These are phyloP conservation scores for Lytechinus variegatus DNA, from an alignment of 35 echinoderm and acorn worm species.

Conservation along the genomic window DNA sequence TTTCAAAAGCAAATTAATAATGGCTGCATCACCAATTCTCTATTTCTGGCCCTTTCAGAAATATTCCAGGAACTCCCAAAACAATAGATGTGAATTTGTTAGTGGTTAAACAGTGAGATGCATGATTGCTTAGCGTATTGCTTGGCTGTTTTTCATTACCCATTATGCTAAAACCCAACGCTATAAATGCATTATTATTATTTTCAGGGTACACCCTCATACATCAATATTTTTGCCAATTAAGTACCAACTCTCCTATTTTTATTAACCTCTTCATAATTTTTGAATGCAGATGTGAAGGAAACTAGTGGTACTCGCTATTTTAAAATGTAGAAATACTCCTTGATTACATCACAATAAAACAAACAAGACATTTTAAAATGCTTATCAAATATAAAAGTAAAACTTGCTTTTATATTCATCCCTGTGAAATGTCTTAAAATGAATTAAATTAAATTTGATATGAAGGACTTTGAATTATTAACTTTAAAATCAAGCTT, in stretches of 20 bases:
- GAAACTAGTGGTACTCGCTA: not conserved
- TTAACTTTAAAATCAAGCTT: not conserved
- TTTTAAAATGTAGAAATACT: too few relatives aligned
- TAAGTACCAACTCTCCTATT: not conserved
- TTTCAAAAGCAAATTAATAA: not conserved
- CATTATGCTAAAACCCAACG: not conserved
- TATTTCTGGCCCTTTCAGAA: not conserved
- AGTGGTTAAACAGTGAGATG: not conserved
- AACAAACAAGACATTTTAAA: not conserved
- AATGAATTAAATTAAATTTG: not conserved
- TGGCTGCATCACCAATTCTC: not conserved
- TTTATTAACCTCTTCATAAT: not conserved
- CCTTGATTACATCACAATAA: not conserved
- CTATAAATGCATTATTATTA: not conserved
- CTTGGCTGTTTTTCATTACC: not conserved
- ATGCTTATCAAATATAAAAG: not conserved
- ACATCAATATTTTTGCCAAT: not conserved
- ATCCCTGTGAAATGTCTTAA: not conserved
- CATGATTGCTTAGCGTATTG: not conserved
- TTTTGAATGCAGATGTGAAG: not conserved
- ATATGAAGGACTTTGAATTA: not conserved
- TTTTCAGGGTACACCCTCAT: not conserved
- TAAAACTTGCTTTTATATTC: not conserved
- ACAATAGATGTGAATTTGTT: not conserved
- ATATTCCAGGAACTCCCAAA: not conserved